Percentiles rank a stretch among this genome's conserved stretches.
phyloP scores from a whole-genome alignment of 2,888 invertebrate species.

The Heliconius charithonia region DNA sequence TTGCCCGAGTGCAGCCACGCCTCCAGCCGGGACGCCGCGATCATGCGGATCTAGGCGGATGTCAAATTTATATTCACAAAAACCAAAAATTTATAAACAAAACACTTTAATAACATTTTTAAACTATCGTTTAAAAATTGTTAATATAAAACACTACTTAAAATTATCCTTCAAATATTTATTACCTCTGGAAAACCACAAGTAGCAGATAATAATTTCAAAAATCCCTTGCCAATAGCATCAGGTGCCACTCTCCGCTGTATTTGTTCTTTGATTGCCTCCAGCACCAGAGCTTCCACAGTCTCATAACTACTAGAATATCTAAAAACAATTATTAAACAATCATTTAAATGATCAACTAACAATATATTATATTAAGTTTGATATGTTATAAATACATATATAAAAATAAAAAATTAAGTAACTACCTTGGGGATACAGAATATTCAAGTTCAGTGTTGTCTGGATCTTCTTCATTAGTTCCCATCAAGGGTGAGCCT shows the following conservation, averaged over 20 bases:
- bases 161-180: not conserved
- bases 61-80: too few relatives aligned
- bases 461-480: slow-evolving; percentile 82
- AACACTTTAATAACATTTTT: too few relatives aligned
- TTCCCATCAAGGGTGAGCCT: slow-evolving; percentile 80
- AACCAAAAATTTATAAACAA: not conserved
- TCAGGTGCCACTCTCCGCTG: slow-evolving; percentile 93
- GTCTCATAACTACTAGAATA: slow-evolving; percentile 83
- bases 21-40: slow-evolving; percentile 92
- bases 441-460: slow-evolving; percentile 83
- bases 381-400: not conserved
- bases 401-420: not conserved
- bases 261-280: slow-evolving; percentile 94
- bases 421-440: slow-evolving; percentile 73
- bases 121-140: too few relatives aligned
- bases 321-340: slow-evolving; percentile 51
- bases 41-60: slow-evolving; percentile 85
- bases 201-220: slow-evolving; percentile 92
- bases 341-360: not conserved
- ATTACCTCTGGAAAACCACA: slow-evolving; percentile 92
- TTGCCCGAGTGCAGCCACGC: slow-evolving; percentile 98
- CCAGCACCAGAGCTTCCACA: slow-evolving; percentile 92
- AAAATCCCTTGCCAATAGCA: slow-evolving; percentile 93
- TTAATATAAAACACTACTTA: too few relatives aligned
- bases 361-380: not conserved